Evolutionary conservation across 2,888 invertebrate species (phyloP), one percentile per base, ranked within the genome.

Genomic region (Tridacna gigas): DNA sequence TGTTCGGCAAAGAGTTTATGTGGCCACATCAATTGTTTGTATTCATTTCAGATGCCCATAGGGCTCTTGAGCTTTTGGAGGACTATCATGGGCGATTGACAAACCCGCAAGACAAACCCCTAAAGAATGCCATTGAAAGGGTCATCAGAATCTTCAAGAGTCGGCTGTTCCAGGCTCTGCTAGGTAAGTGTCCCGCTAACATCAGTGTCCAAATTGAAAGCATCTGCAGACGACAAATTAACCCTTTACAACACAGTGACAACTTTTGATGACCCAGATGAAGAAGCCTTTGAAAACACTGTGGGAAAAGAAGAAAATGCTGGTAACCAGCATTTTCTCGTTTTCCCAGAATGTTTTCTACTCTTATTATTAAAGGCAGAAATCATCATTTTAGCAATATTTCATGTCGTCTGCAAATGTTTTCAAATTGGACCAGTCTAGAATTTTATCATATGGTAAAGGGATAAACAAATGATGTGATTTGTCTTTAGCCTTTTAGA

Each of bases 101-200:
- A 91, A 97, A 97, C 95, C 97, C 99, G 79, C 98, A 98, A 95
- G 99, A 99, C 95, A 97, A 98, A 94, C 98, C 99, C 94, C 96
- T 99, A 91, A 97, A 98, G 91, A 96, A 97, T 92, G 99, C 99
- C 91, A 99, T 99, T 95, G 99, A 99, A 95, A 96, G 99, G 92
- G 98, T 99, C 94, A 99, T 99, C 95, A 96, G 98, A 93, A 98
- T 99, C 95, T 99, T 99, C 96, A 99, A 99, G 96, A 99, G 98
- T 92, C 96, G 98, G 87, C 97, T 99, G 88, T 99, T 99, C 96
- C 99, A 99, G 96, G 99, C 99, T 90, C 96, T 99, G 91, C 96
- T 99, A 95, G 99, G 99, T 99, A 96, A 97, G 84, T 75, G n/a
- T 45, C 2, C 26, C 28, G n/a, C 67, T 18, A 67, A 63, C 18